Conservation (phyloP, 1,140 invertebrate genomes). For the Drosophila biarmipes region DNA sequence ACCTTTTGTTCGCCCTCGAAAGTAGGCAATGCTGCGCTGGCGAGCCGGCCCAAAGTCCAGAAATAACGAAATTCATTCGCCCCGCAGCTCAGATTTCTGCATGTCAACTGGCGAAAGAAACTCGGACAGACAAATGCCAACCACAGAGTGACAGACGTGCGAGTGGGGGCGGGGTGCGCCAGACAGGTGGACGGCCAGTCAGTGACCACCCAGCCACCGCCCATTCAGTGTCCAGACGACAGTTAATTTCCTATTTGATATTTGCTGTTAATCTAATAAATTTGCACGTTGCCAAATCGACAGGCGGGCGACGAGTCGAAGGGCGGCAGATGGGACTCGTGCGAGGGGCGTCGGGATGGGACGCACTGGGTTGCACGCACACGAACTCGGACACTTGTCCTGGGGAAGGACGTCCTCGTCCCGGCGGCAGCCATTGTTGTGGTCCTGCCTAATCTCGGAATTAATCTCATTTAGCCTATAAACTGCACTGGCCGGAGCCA, state of each 20-base stretch:
- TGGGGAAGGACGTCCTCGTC: neutral
- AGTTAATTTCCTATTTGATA: conserved; percentile 82
- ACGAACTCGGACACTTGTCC: neutral
- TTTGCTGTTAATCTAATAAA: conserved; percentile 83
- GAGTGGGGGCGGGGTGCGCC: conserved; percentile 5
- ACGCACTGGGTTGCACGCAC: neutral
- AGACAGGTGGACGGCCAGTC: conserved; percentile 28
- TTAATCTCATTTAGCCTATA: conserved; percentile 75
- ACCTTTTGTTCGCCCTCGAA: conserved; percentile 1
- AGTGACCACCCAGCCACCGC: conserved; percentile 2
- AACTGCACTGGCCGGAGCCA: conserved; percentile 45
- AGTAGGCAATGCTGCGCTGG: conserved; percentile 6
- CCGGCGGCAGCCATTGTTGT: conserved; percentile 25
- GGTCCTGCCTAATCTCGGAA: conserved; percentile 63
- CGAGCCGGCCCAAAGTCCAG: neutral
- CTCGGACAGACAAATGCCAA: conserved; percentile 14
- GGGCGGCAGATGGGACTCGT: conserved; percentile 22
- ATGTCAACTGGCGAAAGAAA: conserved; percentile 10
- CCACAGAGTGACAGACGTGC: conserved; percentile 27
- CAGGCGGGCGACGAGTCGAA: conserved; percentile 45
- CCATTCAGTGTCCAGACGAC: conserved; percentile 64
- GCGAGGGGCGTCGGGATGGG: neutral
- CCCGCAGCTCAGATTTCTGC: conserved; percentile 22
- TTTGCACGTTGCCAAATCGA: conserved; percentile 65
- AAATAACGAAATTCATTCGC: conserved; percentile 11